Base-by-base conservation (phyloP, 2,888 invertebrate genomes). In the Eristalis intricaria region DNA sequence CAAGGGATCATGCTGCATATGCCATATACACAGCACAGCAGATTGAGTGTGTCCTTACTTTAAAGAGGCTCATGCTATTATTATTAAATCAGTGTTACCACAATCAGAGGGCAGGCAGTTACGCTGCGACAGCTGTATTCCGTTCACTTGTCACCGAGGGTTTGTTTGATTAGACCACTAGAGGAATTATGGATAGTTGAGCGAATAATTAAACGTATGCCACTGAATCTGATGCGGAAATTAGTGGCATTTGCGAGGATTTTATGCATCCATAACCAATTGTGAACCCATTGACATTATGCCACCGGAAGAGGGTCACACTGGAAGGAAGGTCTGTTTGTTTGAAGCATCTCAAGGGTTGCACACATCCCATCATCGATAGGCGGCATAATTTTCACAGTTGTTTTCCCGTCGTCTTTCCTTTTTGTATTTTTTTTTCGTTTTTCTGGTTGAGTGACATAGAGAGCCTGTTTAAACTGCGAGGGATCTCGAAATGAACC, bases 81-180 rank as follows among this genome's bases (percentile, higher is more conserved):
- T 80, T 80, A 76, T 80, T 50, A 64, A 81, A 81, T 85, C 85
- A 85, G 81, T 85, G 68, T 77, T 81, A 77, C 85, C 85, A 60
- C 85, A 81, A 81, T 73, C 22, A 61, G 38, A 69, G 13, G 64
- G 77, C 65, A 79, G 43, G 75, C 60, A 78, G 50, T 75, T 79
- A 40, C 23, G 63, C 35, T 58, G 56, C 22, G 40, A 75, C 84
- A 85, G 85, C 85, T 85, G 85, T 77, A 69, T 81, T 73, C 32
- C 81, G 7, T 77, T 80, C 77, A 85, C 85, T 85, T 85, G 76
- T 81, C 81, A 77, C 19, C 0, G 32, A 58, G 26, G 65, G 75
- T 71, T 64, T 68, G 56, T 63, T 26, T 58, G 73, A 84, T 84
- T 61, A 76, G 63, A 73, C 68, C 71, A 68, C 60, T 71, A 50